Base-by-base conservation (phyloP, 2,888 invertebrate species). In the Papilio protenor region DNA sequence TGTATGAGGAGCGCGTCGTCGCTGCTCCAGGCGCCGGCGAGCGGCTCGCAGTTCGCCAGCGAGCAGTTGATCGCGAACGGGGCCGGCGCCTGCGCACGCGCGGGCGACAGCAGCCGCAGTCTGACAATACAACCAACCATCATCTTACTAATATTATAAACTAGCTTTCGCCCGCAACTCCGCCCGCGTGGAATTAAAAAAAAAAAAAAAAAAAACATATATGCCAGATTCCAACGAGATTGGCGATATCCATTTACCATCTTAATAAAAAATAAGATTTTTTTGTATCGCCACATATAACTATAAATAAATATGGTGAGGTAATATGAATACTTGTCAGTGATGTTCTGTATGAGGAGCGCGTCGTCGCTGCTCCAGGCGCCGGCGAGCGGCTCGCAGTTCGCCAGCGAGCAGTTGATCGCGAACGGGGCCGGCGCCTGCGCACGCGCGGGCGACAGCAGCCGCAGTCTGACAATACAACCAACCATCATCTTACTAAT, bases 41-140 rank as follows among this genome's bases (percentile, higher is more conserved):
- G 88, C 0, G 97, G 96, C 71, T 88, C 87, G 79, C 96, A 90
- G 80, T 96, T 96, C 57, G 93, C 89, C 47, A 97, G 86, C 4
- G 93, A 89, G 84, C 97, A 97, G 78, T 95, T 92, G 5, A 96
- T 88, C 0, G 96, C 96, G 72, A 96, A 92, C 1, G 95, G 94
- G 4, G 93, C 94, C 1, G 94, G 90, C 1, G 88, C 85, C 27
- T 92, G 87, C 59, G 95, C 84, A 73, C 90, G 85, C 12, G 87
- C 87, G 0, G 92, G 86, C 1, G 95, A 94, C 47, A 96, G 87
- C 47, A 93, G 88, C 55, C 93, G 93, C 73, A 96, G 89, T 77
- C 95, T 96, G 81, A 6, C 1, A 21, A 66, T 23, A 73, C 0
- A 57, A 75, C 18, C 49, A n/a, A n/a, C n/a, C n/a, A 33, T 27